phyloP scores from a whole-genome alignment of 2,113 vertebrate species.

The Tretioscincus oriximinensis region DNA sequence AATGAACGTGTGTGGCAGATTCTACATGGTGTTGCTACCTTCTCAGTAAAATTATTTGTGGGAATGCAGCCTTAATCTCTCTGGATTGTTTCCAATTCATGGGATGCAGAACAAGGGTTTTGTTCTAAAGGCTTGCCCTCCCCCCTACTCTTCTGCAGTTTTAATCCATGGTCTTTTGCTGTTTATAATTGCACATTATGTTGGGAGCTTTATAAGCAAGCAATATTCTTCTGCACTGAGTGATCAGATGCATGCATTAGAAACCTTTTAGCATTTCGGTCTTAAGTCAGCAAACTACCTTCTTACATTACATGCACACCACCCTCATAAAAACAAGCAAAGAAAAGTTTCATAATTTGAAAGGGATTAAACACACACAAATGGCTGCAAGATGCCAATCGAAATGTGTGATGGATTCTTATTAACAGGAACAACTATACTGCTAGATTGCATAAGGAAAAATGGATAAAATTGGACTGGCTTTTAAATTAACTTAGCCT shows the following conservation, averaged over 20 bases:
- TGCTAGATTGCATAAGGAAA: not conserved
- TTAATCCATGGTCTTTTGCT: not conserved
- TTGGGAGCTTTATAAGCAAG: not conserved
- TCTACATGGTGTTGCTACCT: too few species aligned
- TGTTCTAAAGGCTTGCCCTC: too few species aligned
- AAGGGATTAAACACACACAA: not conserved
- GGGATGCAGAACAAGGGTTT: too few species aligned
- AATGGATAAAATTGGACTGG: not conserved
- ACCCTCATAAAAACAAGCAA: not conserved
- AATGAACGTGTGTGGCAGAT: too few species aligned
- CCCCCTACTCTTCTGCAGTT: too few species aligned
- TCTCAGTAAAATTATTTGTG: too few species aligned
- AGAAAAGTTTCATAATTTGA: not conserved
- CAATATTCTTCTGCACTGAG: not conserved
- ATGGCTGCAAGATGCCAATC: not conserved
- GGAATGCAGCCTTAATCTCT: too few species aligned
- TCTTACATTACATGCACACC: not conserved
- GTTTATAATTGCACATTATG: not conserved
- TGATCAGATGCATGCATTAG: not conserved
- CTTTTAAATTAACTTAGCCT: not conserved
- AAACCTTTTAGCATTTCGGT: not conserved
- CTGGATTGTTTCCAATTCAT: too few species aligned
- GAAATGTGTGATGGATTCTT: not conserved
- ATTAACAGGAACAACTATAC: not conserved
- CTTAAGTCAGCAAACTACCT: not conserved